Base-by-base conservation (phyloP, 2,797 vertebrate genomes). In the Mormyrops attenuatus region DNA sequence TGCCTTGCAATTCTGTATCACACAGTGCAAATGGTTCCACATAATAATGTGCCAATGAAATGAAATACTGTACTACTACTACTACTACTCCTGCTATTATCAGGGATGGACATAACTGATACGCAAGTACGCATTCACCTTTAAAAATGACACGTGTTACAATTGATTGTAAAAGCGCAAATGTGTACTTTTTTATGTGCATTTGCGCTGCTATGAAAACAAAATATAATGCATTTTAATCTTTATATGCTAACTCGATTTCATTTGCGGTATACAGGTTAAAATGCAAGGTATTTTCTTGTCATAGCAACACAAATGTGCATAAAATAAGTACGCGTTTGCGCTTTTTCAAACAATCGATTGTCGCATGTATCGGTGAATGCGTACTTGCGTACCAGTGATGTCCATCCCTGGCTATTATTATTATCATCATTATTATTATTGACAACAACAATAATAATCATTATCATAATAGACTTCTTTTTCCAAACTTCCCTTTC, bases 1-100 rank as follows among this genome's bases (percentile, higher is more conserved):
- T 82, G 90, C 82, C 55, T 85, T 66, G 41, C 15, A 26, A 26
- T 88, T 88, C 88, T 88, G 77, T 15, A 5, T 49, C 55, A 15
- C 22, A 69, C 17, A 69, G 49, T 17, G 20, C 5, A 89, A 60
- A 82, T 63, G 30, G 34, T 7, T 55, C 8, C 8, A 52, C 4
- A 9, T 17, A 85, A 17, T 49, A n/a, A 38, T 60, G 30, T 60
- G 30, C 17, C 50, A n/a, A 5, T 55, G 15, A 86, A 53, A 50
- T 34, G 2, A 20, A 87, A 55, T 38, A n/a, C 17, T 85, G 82
- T 85, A n/a, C n/a, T 49, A 84, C 7, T 73, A 30, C 38, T 22
- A 11, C 44, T 47, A 77, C 4, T 77, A 9, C 17, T 50, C 4
- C 9, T 69, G 26, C 26, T 30, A 30, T 30, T 30, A 30, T 30